Evolutionary conservation across 2,797 vertebrate genomes (phyloP).

Genomic region (Brotogeris chrysoptera): DNA sequence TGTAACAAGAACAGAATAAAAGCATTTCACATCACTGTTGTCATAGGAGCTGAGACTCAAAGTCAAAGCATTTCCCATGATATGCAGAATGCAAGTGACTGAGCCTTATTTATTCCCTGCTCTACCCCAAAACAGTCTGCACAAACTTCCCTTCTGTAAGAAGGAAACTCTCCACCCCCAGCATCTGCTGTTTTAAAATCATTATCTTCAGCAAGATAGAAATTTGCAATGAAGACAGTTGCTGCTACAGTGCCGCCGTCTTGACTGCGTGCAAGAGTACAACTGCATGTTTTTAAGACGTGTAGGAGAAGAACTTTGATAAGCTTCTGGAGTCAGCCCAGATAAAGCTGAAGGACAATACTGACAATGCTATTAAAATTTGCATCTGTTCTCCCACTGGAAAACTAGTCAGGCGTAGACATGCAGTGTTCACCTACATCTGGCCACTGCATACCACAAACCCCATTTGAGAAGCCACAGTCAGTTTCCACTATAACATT

Average conservation of each 20-base stretch:
- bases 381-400: conserved; percentile 51
- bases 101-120: not conserved
- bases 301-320: conserved; percentile 6
- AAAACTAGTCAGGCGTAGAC: conserved; percentile 43
- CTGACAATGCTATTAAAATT: conserved; percentile 20
- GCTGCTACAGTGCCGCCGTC: not conserved
- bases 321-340: not conserved
- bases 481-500: not conserved
- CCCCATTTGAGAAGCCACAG: conserved; percentile 26
- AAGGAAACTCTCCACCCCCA: not conserved
- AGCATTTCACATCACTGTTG: not conserved
- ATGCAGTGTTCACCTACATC: conserved; percentile 23
- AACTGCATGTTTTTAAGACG: not conserved
- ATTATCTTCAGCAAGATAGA: not conserved
- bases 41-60: not conserved
- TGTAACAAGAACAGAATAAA: not conserved
- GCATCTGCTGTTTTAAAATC: not conserved
- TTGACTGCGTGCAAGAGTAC: not conserved
- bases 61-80: not conserved
- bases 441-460: conserved; percentile 26
- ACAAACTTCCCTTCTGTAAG: not conserved
- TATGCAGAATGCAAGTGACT: not conserved
- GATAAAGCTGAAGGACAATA: conserved; percentile 54
- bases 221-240: not conserved
- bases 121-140: not conserved